Evolutionary conservation across 2,797 vertebrate genomes (phyloP), one percentile per base, ranked within the genome.

Genomic region (Moxostoma hubbsi): DNA sequence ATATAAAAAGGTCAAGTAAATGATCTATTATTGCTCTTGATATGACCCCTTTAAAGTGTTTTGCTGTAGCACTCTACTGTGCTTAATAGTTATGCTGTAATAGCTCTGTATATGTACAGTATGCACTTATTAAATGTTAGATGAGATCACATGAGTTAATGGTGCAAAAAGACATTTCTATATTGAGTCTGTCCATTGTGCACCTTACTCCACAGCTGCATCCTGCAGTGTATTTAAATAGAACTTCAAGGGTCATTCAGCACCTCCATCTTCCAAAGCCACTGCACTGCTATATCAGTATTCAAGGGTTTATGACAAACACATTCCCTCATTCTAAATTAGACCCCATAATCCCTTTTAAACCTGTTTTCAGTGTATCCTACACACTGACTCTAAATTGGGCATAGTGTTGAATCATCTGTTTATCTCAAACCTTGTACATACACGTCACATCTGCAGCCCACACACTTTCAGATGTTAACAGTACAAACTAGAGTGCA

Each of bases 391-490:
- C 9, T 59, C 54, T 68, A 68, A 61, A 61, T 50, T 9, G 49
- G 47, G 53, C 13, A n/a, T 4, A 61, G 55, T 47, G 7, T 45
- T 77, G 55, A 77, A 69, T 77, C 55, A 68, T 77, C 46, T 7
- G 1, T 69, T 18, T 53, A 47, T 51, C 55, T 69, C 46, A 18
- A 59, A 67, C 36, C 9, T 0, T 59, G 9, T 9, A 61, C 5
- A 49, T 77, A 69, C 18, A 45, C 24, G 51, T 77, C 65, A 77
- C 57, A 55, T 18, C 65, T 77, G 75, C 47, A 59, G 64, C 75
- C 55, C 65, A 69, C 75, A 18, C 10, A 12, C 18, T 43, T 46
- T 61, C 55, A 53, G 18, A 69, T 77, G 18, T 67, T 54, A 67
- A 76, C 11, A 47, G 53, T 24, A 24, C 24, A 24, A 24, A 24